These are phyloP conservation scores for Trachelus troglodyta DNA, from an alignment of 2,888 invertebrate genomes.

Conservation along the genomic window DNA sequence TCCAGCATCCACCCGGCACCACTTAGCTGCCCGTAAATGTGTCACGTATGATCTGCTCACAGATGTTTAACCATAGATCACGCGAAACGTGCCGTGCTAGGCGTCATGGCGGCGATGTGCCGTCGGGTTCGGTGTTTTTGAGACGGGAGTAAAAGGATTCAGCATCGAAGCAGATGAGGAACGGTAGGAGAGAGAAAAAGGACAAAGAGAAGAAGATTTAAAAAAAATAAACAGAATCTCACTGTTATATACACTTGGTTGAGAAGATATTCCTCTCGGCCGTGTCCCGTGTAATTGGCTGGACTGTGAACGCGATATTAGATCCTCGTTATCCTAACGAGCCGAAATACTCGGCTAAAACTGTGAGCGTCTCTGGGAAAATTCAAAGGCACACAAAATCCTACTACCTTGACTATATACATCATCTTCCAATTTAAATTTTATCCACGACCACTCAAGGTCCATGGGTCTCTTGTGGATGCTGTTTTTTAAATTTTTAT, in stretches of 20 bases:
- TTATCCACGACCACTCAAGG: neutral
- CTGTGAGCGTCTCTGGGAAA: neutral
- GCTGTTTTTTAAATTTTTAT: neutral
- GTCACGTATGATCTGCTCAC: slow-evolving; percentile 60
- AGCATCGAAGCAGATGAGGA: neutral
- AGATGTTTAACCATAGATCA: slow-evolving; percentile 63
- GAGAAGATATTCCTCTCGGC: slow-evolving; percentile 25
- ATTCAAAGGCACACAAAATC: neutral
- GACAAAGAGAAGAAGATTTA: neutral
- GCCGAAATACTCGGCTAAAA: slow-evolving; percentile 59
- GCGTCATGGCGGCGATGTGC: neutral
- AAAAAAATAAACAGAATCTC: neutral
- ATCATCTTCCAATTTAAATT: neutral
- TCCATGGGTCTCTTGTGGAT: neutral
- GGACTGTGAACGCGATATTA: slow-evolving; percentile 62
- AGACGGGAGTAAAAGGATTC: neutral
- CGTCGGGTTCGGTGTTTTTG: neutral
- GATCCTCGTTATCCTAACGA: slow-evolving; percentile 66
- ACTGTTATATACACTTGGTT: neutral
- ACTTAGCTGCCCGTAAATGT: slow-evolving; percentile 64
- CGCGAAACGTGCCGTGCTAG: slow-evolving; percentile 23
- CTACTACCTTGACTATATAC: neutral
- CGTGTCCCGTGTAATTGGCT: slow-evolving; percentile 61
- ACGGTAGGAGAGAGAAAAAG: slow-evolving; percentile 4
- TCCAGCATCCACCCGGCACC: slow-evolving; percentile 31